Base-by-base conservation (phyloP, 2,888 invertebrate species). In the Dolichopus griseipennis region DNA sequence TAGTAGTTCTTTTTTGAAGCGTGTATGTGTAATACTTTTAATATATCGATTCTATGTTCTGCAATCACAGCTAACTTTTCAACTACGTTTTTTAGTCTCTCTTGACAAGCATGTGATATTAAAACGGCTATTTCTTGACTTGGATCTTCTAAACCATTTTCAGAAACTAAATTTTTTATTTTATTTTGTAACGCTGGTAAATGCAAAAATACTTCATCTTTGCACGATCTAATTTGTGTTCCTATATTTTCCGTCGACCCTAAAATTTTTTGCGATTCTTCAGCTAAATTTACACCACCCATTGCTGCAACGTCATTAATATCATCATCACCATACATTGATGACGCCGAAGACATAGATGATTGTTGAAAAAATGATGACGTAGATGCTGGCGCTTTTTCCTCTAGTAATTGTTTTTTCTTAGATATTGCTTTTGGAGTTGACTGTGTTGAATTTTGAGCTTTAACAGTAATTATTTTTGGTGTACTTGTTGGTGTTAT, bases 301-400 rank as follows among this genome's bases (percentile, higher is more conserved):
- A 98, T 97, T 12, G 97, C 96, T 41, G 97, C 97, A 18, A 98
- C 97, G 83, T 98, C 97, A 78, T 97, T 98, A 76, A 97, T 96
- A 80, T 98, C 97, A 79, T 97, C 97, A 77, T 96, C 95, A 64
- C 93, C 94, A 71, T 86, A 86, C 74, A 81, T 78, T 20, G 81
- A 79, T 43, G 81, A 88, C 83, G 80, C 81, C 75, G 77, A 76
- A 70, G 78, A 78, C 76, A 81, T 81, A 66, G 80, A 78, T 71
- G 78, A 83, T 83, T 85, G 78, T 83, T 85, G 79, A 83, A 85
- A 77, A 84, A 80, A 79, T 27, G 78, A n/a, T 64, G 78, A 78
- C 77, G 83, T 72, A 78, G 79, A 73, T 73, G 78, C 76, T 43
- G 78, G 76, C 3, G 78, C 73, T 52, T 85, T 84, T 67, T 87